Percentiles rank a stretch among this genome's conserved stretches.
Conservation (phyloP, 92 coral and sea anemone species). For the Diadumene lineata region DNA sequence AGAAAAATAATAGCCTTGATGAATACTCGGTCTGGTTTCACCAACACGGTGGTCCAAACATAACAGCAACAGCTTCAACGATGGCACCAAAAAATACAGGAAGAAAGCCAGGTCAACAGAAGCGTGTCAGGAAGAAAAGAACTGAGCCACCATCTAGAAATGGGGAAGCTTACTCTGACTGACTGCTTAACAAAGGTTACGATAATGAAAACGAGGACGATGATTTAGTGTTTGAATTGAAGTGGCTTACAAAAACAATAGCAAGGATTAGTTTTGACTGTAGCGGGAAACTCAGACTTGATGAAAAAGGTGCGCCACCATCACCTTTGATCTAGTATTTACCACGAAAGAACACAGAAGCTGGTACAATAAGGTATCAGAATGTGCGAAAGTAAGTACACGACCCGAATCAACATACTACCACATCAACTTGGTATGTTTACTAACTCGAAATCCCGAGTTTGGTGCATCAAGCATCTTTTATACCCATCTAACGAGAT, state of each 20-base stretch:
- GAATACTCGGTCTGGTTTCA: conserved; percentile 16
- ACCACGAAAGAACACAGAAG: conserved; percentile 26
- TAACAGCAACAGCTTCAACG: conserved; percentile 16
- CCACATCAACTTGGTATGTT: conserved; percentile 43
- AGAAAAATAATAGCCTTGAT: not conserved
- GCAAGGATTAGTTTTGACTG: conserved; percentile 17
- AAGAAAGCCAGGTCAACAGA: conserved; percentile 11
- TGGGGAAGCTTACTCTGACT: not conserved
- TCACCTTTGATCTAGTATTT: conserved; percentile 15
- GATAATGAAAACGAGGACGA: not conserved
- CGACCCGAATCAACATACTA: conserved; percentile 40
- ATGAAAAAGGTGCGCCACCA: conserved; percentile 2
- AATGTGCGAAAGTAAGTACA: conserved; percentile 17
- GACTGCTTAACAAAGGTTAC: not conserved
- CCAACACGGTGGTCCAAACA: conserved; percentile 3
- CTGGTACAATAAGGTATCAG: conserved; percentile 39
- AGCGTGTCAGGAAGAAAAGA: not conserved
- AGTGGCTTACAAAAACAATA: conserved; percentile 21
- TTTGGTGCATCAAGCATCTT: conserved; percentile 22
- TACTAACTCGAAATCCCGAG: conserved; percentile 16
- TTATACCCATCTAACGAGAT: no score
- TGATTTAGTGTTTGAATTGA: not conserved
- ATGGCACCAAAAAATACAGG: conserved; percentile 20
- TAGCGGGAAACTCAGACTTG: conserved; percentile 21
- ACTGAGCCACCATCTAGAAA: not conserved